Percentiles rank a stretch among this genome's conserved stretches.
Evolutionary conservation across 2,113 vertebrate species (phyloP).

Genomic region (Ivindomyrus marchei): DNA sequence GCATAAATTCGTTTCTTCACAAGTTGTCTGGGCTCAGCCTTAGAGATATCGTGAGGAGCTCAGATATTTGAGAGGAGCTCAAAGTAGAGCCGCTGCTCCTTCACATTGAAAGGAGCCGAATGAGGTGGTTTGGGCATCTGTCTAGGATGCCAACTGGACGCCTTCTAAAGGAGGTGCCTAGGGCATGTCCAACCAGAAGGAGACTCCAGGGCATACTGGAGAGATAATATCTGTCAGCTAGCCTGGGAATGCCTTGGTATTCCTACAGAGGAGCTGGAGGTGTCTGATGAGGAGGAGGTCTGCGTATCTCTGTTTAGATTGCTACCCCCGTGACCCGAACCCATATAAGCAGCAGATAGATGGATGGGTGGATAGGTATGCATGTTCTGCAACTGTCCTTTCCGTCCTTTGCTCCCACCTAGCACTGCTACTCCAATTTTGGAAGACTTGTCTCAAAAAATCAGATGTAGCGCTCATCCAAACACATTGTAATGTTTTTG

Average conservation of each 20-base stretch:
- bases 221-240: no score
- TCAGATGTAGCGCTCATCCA: background rate
- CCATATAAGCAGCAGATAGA: background rate
- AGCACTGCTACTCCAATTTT: background rate
- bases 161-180: no score
- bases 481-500: background rate
- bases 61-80: no score
- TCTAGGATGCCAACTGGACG: no score
- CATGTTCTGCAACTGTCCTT: background rate
- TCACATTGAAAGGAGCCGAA: no score
- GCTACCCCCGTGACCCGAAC: background rate
- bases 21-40: no score
- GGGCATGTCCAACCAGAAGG: no score
- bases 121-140: no score
- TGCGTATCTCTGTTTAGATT: background rate
- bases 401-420: background rate
- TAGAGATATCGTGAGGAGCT: no score
- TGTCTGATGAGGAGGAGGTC: background rate
- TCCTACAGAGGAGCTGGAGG: background rate
- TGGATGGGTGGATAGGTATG: background rate
- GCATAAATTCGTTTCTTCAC: no score
- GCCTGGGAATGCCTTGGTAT: background rate
- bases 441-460: background rate
- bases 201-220: no score
- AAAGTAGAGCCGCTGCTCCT: no score